phyloP scores from a whole-genome alignment of 2,797 vertebrate genomes.

The Varecia variegata region DNA sequence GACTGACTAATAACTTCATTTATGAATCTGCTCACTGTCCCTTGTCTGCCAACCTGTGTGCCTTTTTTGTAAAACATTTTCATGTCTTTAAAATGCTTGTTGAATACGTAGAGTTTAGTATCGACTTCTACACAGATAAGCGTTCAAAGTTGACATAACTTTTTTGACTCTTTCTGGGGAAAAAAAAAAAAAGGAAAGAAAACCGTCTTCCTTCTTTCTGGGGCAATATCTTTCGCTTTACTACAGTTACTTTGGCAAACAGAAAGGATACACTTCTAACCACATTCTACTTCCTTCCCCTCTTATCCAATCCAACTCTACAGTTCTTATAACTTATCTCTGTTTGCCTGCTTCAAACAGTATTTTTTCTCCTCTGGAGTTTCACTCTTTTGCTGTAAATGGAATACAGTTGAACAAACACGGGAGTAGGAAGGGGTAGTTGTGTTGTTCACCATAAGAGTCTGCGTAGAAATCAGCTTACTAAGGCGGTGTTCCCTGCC shows the following conservation, averaged over 20 bases:
- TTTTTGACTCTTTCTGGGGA: conserved; percentile 83
- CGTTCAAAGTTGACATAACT: conserved; percentile 78
- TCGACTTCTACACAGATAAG: conserved; percentile 83
- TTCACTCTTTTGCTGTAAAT: conserved; percentile 52
- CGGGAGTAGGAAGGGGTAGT: neutral
- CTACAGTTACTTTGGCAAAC: conserved; percentile 74
- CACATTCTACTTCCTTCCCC: conserved; percentile 13
- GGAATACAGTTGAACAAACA: conserved; percentile 59
- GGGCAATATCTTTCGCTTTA: conserved; percentile 91
- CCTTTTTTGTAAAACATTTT: conserved; percentile 94
- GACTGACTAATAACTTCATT: conserved; percentile 87
- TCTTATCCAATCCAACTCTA: neutral
- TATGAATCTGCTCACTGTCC: conserved; percentile 90
- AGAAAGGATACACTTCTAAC: conserved; percentile 31
- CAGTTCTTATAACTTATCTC: neutral
- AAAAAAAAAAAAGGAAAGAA: conserved; percentile 76
- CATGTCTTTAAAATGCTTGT: conserved; percentile 89
- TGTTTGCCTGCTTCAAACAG: conserved; percentile 64
- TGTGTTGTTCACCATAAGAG: conserved; percentile 30
- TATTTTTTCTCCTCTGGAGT: conserved; percentile 39
- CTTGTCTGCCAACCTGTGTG: conserved; percentile 93
- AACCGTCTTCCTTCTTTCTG: conserved; percentile 92
- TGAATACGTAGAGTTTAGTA: conserved; percentile 86
- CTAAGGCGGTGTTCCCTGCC: conserved; percentile 15
- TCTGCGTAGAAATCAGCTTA: conserved; percentile 40